These are phyloP conservation scores for Homalodisca vitripennis DNA, from an alignment of 1,140 invertebrate genomes.

Conservation along the genomic window DNA sequence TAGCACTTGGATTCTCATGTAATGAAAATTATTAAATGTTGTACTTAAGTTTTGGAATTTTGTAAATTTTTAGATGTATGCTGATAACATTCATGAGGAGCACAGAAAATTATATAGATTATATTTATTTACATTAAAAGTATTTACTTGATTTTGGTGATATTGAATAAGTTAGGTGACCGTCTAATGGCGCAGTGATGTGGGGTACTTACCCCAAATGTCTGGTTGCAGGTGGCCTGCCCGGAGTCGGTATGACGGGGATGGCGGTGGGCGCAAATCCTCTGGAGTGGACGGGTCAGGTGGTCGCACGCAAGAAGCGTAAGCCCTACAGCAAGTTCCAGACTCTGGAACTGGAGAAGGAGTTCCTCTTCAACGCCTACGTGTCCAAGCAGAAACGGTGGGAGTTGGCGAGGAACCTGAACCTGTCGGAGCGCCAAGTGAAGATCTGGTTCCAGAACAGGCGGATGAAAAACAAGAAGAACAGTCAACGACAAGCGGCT, in stretches of 20 bases:
- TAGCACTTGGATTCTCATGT: too few species aligned
- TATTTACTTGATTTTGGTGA: too few species aligned
- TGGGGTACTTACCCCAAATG: too few species aligned
- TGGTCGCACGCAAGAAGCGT: slow-evolving; percentile 93
- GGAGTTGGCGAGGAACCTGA: slow-evolving; percentile 91
- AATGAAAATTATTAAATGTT: too few species aligned
- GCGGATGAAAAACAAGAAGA: slow-evolving; percentile 99
- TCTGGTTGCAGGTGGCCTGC: slow-evolving; percentile 61
- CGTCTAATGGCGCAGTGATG: too few species aligned
- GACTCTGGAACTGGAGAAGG: slow-evolving; percentile 94
- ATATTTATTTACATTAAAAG: too few species aligned
- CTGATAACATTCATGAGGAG: too few species aligned
- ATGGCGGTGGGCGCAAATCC: slow-evolving; percentile 71
- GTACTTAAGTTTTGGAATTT: too few species aligned
- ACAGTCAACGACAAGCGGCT: slow-evolving; percentile 81
- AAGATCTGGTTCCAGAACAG: slow-evolving; percentile 97
- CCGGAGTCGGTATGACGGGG: slow-evolving; percentile 58
- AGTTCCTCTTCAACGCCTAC: slow-evolving; percentile 95
- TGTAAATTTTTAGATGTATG: too few species aligned
- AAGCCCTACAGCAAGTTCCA: slow-evolving; percentile 97
- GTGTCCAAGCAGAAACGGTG: slow-evolving; percentile 96
- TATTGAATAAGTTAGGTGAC: too few species aligned
- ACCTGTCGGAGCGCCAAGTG: slow-evolving; percentile 93
- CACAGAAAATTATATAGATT: too few species aligned
- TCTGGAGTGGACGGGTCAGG: slow-evolving; percentile 89